Conservation (phyloP, 2,797 vertebrate species). For the Apogon talboti region DNA sequence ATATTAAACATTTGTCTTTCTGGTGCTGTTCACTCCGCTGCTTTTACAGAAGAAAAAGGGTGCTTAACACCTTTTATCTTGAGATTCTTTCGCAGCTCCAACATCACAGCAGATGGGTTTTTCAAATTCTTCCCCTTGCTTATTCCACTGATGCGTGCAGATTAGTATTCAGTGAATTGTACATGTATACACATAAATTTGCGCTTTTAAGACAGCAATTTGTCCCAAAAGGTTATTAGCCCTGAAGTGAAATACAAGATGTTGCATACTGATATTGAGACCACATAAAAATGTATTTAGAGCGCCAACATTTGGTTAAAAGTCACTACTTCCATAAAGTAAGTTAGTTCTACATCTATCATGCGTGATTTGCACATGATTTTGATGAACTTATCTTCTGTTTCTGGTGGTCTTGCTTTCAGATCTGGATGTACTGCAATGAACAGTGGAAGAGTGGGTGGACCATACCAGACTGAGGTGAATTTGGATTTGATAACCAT, state of each 20-base stretch:
- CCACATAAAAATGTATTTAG: slow-evolving; percentile 10
- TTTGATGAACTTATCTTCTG: slow-evolving; percentile 12
- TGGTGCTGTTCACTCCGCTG: slow-evolving; percentile 22
- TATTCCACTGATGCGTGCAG: slow-evolving; percentile 39
- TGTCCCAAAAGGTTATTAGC: slow-evolving; percentile 34
- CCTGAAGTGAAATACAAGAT: slow-evolving; percentile 12
- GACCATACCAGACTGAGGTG: slow-evolving; percentile 57
- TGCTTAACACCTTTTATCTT: slow-evolving; percentile 64
- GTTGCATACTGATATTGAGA: slow-evolving; percentile 12
- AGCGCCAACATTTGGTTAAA: neutral
- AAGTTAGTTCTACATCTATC: neutral
- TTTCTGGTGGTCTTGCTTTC: slow-evolving; percentile 44
- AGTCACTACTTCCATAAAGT: neutral
- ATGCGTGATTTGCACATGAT: neutral
- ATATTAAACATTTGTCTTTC: slow-evolving; percentile 36
- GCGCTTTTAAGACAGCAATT: slow-evolving; percentile 35
- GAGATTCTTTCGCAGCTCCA: slow-evolving; percentile 57
- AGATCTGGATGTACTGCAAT: slow-evolving; percentile 71
- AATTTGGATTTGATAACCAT: slow-evolving; percentile 63
- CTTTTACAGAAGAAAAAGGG: slow-evolving; percentile 48
- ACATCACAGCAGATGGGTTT: slow-evolving; percentile 67
- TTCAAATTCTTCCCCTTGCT: slow-evolving; percentile 44
- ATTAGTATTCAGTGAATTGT: slow-evolving; percentile 50
- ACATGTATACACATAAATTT: slow-evolving; percentile 38
- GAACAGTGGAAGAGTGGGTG: slow-evolving; percentile 57